Percentiles rank a stretch among this genome's conserved stretches.
Conservation (phyloP, 2,797 vertebrate species). For the Morelia viridis region DNA sequence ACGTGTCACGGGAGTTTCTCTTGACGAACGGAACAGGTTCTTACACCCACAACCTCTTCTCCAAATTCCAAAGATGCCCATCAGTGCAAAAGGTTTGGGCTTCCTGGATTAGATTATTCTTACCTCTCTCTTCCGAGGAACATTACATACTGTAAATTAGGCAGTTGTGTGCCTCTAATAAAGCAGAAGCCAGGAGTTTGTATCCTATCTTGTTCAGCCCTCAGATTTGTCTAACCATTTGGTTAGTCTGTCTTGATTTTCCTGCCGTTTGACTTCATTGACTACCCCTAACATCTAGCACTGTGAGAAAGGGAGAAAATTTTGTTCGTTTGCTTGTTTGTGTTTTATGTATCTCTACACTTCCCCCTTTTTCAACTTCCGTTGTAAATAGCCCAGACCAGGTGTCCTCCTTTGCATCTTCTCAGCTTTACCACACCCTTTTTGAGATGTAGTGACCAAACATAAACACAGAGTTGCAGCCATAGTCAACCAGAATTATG, state of each 20-base stretch:
- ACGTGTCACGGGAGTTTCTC: too few relatives aligned
- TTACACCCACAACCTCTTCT: not conserved
- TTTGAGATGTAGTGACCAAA: not conserved
- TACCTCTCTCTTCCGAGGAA: not conserved
- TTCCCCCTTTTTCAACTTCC: not conserved
- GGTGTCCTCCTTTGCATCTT: not conserved
- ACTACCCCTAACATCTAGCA: not conserved
- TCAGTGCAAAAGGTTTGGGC: not conserved
- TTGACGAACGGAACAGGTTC: too few relatives aligned
- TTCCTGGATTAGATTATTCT: not conserved
- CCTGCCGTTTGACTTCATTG: not conserved
- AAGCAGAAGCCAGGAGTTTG: not conserved
- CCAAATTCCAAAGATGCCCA: not conserved
- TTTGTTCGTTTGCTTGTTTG: not conserved
- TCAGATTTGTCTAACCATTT: not conserved
- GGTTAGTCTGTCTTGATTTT: not conserved
- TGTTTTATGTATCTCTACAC: not conserved
- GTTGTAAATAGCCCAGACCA: not conserved
- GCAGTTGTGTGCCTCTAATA: not conserved
- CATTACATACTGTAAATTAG: not conserved
- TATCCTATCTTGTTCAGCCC: not conserved
- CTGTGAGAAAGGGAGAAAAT: not conserved
- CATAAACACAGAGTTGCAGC: not conserved
- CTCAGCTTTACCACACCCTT: too few relatives aligned
- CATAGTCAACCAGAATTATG: too few relatives aligned